phyloP scores from a whole-genome alignment of 2,113 vertebrate species.

The Tapirus terrestris region DNA sequence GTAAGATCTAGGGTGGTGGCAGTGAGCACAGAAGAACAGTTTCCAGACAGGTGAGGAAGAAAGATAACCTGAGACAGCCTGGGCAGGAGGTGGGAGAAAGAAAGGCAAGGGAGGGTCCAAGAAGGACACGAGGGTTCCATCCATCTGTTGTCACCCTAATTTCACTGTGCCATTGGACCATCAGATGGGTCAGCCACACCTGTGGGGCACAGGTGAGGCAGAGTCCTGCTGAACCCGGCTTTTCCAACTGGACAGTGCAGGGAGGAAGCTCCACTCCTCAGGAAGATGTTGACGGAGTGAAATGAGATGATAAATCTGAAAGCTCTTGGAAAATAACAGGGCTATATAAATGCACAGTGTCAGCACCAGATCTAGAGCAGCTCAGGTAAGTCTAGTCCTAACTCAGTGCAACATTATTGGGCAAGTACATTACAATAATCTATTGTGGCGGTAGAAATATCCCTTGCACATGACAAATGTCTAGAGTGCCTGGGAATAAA shows the following conservation, averaged over 20 bases:
- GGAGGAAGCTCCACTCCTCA: not conserved
- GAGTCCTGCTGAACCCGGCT: not conserved
- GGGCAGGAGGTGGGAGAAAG: not conserved
- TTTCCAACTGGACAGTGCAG: not conserved
- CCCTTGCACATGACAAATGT: not conserved
- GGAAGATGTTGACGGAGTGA: not conserved
- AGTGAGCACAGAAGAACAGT: not conserved
- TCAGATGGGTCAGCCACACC: not conserved
- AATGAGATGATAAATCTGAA: constrained; percentile 33
- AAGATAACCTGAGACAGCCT: not conserved
- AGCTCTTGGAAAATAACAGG: constrained; percentile 47
- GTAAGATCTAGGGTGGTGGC: not conserved
- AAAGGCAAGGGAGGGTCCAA: not conserved
- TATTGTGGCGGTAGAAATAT: not conserved
- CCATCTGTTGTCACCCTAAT: not conserved
- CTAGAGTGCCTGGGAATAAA: not conserved
- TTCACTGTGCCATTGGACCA: not conserved
- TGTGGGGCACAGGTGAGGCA: no score
- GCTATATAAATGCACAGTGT: not conserved
- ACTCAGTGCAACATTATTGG: not conserved
- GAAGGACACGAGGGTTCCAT: not conserved
- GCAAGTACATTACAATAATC: not conserved
- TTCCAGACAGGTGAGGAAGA: not conserved
- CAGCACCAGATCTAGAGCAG: not conserved
- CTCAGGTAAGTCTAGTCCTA: not conserved